These are phyloP conservation scores for Phyto melanocephala DNA, from an alignment of 2,888 invertebrate genomes.

Conservation along the genomic window DNA sequence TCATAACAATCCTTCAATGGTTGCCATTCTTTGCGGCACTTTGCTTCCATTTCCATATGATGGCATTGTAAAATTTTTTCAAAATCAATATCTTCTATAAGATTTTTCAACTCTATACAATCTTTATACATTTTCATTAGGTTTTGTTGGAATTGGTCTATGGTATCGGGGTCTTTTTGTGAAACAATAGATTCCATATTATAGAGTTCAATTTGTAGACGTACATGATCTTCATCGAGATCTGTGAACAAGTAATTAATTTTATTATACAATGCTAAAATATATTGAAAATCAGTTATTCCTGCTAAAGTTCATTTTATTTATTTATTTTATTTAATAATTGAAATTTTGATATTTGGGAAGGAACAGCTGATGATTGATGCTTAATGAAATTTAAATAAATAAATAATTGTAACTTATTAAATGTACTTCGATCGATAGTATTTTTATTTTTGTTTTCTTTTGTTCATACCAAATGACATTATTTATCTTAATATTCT, in stretches of 20 bases:
- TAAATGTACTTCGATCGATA: too few relatives aligned
- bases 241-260: constrained; percentile 14
- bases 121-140: constrained; percentile 6
- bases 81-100: constrained; percentile 44
- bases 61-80: constrained; percentile 51
- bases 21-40: constrained; percentile 43
- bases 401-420: too few relatives aligned
- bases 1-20: constrained; percentile 35
- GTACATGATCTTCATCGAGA: constrained; percentile 35
- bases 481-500: too few relatives aligned
- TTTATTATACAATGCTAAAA: too few relatives aligned
- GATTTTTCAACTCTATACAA: constrained; percentile 16
- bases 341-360: too few relatives aligned
- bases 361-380: too few relatives aligned
- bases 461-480: too few relatives aligned
- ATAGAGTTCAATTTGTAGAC: constrained; percentile 33
- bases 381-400: too few relatives aligned
- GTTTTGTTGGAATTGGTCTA: neutral
- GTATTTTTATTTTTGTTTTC: too few relatives aligned
- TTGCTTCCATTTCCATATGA: constrained; percentile 59
- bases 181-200: constrained; percentile 20
- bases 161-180: neutral
- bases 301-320: too few relatives aligned
- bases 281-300: too few relatives aligned
- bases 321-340: too few relatives aligned